Conservation (phyloP, 2,797 vertebrate genomes). For the Pseudotriccus pelzelni region DNA sequence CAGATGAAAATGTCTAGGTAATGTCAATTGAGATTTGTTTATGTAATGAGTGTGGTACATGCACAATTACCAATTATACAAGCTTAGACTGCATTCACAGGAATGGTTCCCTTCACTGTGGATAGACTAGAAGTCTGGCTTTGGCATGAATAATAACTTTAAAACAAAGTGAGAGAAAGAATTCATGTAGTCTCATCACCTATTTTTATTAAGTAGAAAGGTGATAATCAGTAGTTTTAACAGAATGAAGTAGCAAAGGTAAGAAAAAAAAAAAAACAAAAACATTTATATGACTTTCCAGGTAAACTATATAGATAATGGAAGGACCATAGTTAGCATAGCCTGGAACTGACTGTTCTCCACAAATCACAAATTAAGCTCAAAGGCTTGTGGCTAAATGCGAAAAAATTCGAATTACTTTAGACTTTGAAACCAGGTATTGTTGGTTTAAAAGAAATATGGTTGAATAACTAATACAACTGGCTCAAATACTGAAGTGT, state of each 20-base stretch:
- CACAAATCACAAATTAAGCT: neutral
- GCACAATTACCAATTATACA: neutral
- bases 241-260: neutral
- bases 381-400: neutral
- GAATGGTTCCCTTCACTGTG: neutral
- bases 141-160: neutral
- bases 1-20: neutral
- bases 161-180: neutral
- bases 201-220: neutral
- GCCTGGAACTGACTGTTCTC: neutral
- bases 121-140: neutral
- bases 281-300: neutral
- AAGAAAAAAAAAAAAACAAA: neutral
- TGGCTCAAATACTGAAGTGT: neutral
- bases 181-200: neutral
- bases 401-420: neutral
- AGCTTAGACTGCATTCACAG: neutral
- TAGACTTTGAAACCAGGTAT: neutral
- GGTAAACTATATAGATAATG: neutral
- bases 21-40: neutral
- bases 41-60: neutral
- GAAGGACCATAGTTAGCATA: rapidly evolving
- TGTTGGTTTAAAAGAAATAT: neutral
- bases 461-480: neutral
- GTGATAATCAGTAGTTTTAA: neutral